Conservation (phyloP, 2,888 invertebrate species). For the Eucera pruinosa region DNA sequence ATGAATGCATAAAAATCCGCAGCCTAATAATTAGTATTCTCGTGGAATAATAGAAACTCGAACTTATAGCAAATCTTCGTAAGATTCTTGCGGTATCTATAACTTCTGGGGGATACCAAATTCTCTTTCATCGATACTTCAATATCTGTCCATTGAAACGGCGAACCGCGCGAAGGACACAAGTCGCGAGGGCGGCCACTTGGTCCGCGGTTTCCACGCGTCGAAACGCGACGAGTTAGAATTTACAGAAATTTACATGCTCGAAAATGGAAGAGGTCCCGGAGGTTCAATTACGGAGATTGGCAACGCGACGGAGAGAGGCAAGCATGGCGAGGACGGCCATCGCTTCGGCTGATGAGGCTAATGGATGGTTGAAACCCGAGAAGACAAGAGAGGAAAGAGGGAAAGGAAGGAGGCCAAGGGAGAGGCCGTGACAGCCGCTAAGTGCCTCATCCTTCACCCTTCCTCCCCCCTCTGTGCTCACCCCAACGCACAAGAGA, state of each 20-base stretch:
- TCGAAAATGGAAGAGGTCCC: constrained; percentile 65
- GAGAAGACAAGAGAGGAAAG: constrained; percentile 76
- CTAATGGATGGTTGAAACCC: constrained; percentile 83
- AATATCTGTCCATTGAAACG: neutral
- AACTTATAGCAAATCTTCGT: too few relatives aligned
- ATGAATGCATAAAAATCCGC: too few relatives aligned
- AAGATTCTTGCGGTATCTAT: too few relatives aligned
- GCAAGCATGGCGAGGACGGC: constrained; percentile 69
- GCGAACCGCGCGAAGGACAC: constrained; percentile 19
- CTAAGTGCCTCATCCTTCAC: constrained; percentile 81
- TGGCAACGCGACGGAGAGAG: constrained; percentile 66
- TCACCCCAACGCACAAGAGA: constrained; percentile 19
- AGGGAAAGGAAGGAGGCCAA: constrained; percentile 75
- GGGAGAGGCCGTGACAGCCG: constrained; percentile 82
- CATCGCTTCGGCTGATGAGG: constrained; percentile 82
- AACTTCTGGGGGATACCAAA: too few relatives aligned
- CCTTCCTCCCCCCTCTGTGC: constrained; percentile 64
- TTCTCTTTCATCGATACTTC: too few relatives aligned
- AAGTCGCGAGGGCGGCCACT: constrained; percentile 25
- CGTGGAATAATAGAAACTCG: too few relatives aligned
- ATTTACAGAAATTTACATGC: constrained; percentile 67
- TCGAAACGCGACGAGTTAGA: constrained; percentile 38
- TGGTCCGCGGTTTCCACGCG: constrained; percentile 21
- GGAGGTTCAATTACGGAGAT: constrained; percentile 81
- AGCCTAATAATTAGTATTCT: too few relatives aligned